Conservation (phyloP, 37 sponge, comb jelly and placozoan genomes). For the Dysidea cf. avara region DNA sequence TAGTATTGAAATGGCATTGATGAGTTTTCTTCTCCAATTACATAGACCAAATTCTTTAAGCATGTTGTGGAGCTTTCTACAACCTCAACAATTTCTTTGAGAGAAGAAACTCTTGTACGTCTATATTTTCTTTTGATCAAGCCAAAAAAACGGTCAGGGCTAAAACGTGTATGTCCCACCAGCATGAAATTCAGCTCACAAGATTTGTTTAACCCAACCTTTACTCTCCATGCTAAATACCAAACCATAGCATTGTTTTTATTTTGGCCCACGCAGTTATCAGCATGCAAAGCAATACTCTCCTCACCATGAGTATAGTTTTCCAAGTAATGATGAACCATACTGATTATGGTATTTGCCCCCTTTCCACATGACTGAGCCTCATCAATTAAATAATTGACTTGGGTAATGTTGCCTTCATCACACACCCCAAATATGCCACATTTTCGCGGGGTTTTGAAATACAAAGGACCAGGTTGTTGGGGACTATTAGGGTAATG, state of each 20-base stretch:
- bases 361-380: constrained; percentile 30
- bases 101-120: constrained; percentile 10
- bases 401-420: constrained; percentile 7
- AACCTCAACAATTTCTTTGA: constrained; percentile 1
- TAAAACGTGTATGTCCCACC: constrained; percentile 44
- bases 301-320: constrained; percentile 2
- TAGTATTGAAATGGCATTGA: constrained; percentile 3
- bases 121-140: constrained; percentile 22
- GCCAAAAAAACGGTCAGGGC: constrained; percentile 50
- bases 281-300: constrained; percentile 30
- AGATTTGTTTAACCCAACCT: not conserved
- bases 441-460: constrained; percentile 37
- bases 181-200: constrained; percentile 33
- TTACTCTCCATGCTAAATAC: constrained; percentile 42
- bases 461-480: constrained; percentile 47
- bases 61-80: not conserved
- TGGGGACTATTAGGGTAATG: constrained; percentile 39
- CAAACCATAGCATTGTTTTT: constrained; percentile 37
- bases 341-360: constrained; percentile 37
- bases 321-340: constrained; percentile 40
- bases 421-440: constrained; percentile 29
- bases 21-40: not conserved
- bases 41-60: not conserved
- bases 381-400: constrained; percentile 45
- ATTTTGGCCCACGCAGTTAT: constrained; percentile 56